These are phyloP conservation scores for Scolanthus callimorphus DNA, from an alignment of 92 coral and sea anemone species.

Conservation along the genomic window DNA sequence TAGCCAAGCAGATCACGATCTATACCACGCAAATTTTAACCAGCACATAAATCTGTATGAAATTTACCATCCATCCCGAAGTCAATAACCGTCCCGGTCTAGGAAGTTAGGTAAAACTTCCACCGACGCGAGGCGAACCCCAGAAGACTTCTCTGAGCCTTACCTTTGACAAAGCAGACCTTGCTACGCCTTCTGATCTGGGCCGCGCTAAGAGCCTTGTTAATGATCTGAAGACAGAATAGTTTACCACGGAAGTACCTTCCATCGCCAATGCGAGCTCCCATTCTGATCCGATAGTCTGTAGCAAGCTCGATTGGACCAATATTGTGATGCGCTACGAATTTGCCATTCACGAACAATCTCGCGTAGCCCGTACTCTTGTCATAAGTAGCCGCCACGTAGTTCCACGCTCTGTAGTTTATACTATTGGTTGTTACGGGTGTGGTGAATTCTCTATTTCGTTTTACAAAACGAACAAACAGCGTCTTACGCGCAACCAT, in stretches of 20 bases:
- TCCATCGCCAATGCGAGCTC: slow-evolving; percentile 36
- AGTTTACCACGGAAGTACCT: slow-evolving; percentile 51
- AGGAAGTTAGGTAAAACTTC: no score
- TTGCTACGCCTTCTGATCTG: slow-evolving; percentile 8
- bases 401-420: slow-evolving; percentile 48
- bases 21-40: no score
- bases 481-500: slow-evolving; percentile 43
- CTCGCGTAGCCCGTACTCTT: slow-evolving; percentile 44
- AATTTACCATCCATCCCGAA: no score
- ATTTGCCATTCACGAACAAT: slow-evolving; percentile 31
- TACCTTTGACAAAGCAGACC: slow-evolving; percentile 5
- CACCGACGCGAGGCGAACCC: no score
- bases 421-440: slow-evolving; percentile 36
- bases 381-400: slow-evolving; percentile 40
- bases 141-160: no score
- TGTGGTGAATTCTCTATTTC: slow-evolving; percentile 24
- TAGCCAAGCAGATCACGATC: no score
- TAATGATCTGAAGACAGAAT: slow-evolving; percentile 33
- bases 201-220: slow-evolving; percentile 15
- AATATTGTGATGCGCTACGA: slow-evolving; percentile 14
- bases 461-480: slow-evolving; percentile 60
- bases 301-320: slow-evolving; percentile 55
- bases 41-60: no score
- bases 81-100: no score
- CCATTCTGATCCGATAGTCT: slow-evolving; percentile 56